Evolutionary conservation across 1,140 invertebrate genomes (phyloP).

Genomic region (Neodiprion lecontei): DNA sequence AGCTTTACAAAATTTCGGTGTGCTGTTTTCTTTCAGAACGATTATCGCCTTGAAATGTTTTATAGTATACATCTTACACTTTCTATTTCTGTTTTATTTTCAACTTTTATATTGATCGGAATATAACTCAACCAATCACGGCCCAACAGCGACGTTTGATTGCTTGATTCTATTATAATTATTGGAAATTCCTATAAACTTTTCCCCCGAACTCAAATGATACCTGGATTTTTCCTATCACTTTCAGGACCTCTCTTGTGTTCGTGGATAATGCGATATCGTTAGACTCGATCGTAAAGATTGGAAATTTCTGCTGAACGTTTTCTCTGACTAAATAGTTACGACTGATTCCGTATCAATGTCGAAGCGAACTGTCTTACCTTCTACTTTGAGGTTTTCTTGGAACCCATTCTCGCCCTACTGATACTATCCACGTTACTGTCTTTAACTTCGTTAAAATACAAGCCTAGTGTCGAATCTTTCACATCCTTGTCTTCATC

Average conservation of each 20-base stretch:
- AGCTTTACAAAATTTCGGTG: slow-evolving; percentile 3
- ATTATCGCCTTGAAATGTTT: background rate
- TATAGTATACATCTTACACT: background rate
- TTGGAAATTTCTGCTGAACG: slow-evolving; percentile 3
- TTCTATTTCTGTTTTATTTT: background rate
- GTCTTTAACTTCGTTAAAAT: background rate
- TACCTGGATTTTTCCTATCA: background rate
- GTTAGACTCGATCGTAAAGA: background rate
- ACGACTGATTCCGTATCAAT: background rate
- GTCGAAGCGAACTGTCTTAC: background rate
- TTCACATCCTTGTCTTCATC: background rate
- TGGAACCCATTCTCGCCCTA: background rate
- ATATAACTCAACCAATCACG: background rate
- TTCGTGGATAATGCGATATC: background rate
- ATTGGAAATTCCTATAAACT: background rate
- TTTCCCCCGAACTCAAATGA: background rate
- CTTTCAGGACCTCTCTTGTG: background rate
- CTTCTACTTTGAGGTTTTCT: background rate
- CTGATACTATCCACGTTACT: background rate
- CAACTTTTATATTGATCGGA: background rate
- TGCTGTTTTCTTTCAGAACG: background rate
- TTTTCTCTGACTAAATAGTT: background rate
- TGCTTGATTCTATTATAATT: background rate
- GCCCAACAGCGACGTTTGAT: background rate
- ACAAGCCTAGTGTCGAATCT: background rate